Evolutionary conservation across 2,888 invertebrate genomes (phyloP), one percentile per base, ranked within the genome.

Genomic region (Elmis aenea): DNA sequence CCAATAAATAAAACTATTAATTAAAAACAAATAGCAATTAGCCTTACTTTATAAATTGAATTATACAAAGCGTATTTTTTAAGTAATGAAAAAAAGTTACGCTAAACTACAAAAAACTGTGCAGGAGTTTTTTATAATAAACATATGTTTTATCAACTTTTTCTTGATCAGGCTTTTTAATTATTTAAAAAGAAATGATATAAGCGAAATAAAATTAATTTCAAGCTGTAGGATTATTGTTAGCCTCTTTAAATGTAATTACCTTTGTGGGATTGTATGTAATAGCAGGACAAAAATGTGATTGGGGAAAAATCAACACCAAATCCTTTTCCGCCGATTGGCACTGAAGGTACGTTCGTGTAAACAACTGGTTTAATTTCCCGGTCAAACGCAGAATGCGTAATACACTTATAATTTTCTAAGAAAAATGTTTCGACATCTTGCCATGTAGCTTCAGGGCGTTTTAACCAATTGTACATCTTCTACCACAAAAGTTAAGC

Each of bases 251-350:
- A 9, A 26, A 13, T 13, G 6, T 13, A 38, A 42, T 54, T 64
- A 83, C 83, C 83, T 82, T 79, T 77, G 57, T 76, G 75, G 11
- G 78, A 73, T 51, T 79, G 74, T 50, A 83, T 70, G 62, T 75
- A 75, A 66, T 71, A 83, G 50, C 74, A 66, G 13, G 77, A 73
- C 45, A 80, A 64, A 55, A 79, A 77, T 45, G 74, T 77, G 31
- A 81, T 52, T 1, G 82, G 81, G 2, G 70, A 69, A 49, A 76
- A 81, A 45, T 71, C 63, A 27, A 76, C 63, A 32, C 75, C 77
- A 21, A 74, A 67, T 23, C 71, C 74, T 50, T 61, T 60, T 39
- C 61, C 64, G 32, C 59, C 62, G 14, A 66, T 49, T 4, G 61
- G 57, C 32, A 64, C 35, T 9, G 66, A 66, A 12, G 67, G 77